Percentiles rank a stretch among this genome's conserved stretches.
Evolutionary conservation across 2,888 invertebrate species (phyloP).

Genomic region (Pteria penguin): DNA sequence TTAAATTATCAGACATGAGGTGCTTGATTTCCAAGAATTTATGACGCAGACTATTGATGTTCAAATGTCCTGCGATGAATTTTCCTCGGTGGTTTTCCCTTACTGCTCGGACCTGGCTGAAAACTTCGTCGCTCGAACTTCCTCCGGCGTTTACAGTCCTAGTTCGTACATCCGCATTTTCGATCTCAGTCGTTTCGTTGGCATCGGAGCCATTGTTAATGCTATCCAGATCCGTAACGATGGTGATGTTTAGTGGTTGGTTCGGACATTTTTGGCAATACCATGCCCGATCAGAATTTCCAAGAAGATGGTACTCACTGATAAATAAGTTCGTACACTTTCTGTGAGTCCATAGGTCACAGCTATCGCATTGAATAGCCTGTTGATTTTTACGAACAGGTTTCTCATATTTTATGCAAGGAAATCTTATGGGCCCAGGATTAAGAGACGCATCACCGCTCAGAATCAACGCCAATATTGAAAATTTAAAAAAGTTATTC

Average conservation of each 20-base stretch:
- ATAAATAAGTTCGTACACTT: not conserved
- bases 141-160: too few relatives aligned
- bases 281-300: not conserved
- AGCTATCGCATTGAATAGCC: not conserved
- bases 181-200: too few relatives aligned
- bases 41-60: not conserved
- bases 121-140: too few relatives aligned
- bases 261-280: not conserved
- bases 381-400: conserved; percentile 5
- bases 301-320: not conserved
- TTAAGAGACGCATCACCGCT: not conserved
- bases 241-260: too few relatives aligned
- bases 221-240: too few relatives aligned
- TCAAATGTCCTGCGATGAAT: not conserved
- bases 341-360: not conserved
- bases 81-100: not conserved
- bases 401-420: not conserved
- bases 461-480: too few relatives aligned
- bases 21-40: not conserved
- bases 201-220: too few relatives aligned
- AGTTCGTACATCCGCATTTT: too few relatives aligned
- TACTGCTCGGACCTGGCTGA: too few relatives aligned
- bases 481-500: too few relatives aligned
- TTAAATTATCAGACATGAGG: not conserved
- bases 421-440: not conserved